Conservation (phyloP, 2,113 vertebrate genomes). For the Corythornis madagascariensis region DNA sequence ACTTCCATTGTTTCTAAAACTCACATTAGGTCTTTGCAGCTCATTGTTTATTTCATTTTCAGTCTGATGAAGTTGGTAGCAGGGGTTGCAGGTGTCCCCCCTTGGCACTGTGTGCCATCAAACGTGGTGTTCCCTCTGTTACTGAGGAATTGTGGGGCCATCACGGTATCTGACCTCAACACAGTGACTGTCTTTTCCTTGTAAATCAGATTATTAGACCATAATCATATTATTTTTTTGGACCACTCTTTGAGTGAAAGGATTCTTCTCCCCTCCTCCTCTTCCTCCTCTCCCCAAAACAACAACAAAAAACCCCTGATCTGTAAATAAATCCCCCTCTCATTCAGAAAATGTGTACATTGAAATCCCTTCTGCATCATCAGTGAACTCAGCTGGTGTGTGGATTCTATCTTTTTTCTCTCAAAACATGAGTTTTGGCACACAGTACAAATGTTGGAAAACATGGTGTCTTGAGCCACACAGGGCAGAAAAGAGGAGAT, state of each 20-base stretch:
- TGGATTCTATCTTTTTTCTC: not conserved
- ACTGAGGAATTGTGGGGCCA: not conserved
- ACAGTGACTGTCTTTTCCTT: not conserved
- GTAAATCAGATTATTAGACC: not conserved
- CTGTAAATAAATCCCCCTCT: not conserved
- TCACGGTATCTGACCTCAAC: not conserved
- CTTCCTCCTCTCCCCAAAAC: not conserved
- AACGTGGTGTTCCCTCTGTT: not conserved
- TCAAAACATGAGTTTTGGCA: fast-evolving
- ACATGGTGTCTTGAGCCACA: no score
- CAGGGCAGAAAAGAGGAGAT: no score
- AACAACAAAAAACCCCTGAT: not conserved
- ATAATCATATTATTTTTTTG: not conserved
- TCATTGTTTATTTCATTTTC: not conserved
- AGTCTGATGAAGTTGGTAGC: not conserved
- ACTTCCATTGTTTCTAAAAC: not conserved
- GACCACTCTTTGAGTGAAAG: not conserved
- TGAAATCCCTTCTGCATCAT: not conserved
- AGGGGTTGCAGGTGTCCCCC: not conserved
- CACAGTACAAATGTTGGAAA: no score
- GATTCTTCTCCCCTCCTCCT: not conserved
- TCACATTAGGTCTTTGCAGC: not conserved
- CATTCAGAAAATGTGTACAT: not conserved
- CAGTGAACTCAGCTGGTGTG: not conserved
- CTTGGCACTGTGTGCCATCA: not conserved